phyloP scores from a whole-genome alignment of 2,888 invertebrate species.

The Troides helena region DNA sequence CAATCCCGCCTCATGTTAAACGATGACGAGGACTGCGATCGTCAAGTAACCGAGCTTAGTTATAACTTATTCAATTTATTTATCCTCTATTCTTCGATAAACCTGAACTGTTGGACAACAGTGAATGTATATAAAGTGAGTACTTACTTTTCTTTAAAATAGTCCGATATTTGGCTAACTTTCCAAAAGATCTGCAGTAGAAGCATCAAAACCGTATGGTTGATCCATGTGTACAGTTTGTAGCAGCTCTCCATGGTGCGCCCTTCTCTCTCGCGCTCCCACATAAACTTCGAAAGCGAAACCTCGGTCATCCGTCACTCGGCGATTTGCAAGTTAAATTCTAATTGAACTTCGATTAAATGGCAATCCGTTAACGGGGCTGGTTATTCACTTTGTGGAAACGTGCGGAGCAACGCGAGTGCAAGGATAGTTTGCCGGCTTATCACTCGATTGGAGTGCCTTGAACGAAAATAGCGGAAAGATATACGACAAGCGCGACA shows the following conservation, averaged over 20 bases:
- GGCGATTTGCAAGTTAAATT: constrained; percentile 51
- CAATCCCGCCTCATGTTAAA: too few species aligned
- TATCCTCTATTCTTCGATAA: background rate
- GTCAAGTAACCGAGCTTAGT: too few species aligned
- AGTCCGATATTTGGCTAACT: constrained; percentile 73
- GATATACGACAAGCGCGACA: constrained; percentile 44
- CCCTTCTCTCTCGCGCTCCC: constrained; percentile 57
- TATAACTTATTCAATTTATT: too few species aligned
- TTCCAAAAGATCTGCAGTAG: constrained; percentile 76
- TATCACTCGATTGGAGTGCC: constrained; percentile 45
- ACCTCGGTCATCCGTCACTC: constrained; percentile 73
- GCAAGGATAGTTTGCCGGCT: constrained; percentile 54
- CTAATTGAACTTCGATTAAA: constrained; percentile 33
- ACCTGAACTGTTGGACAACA: constrained; percentile 9
- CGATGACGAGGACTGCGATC: too few species aligned
- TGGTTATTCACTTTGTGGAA: constrained; percentile 29
- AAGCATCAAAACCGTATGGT: constrained; percentile 71
- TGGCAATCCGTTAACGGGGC: constrained; percentile 30
- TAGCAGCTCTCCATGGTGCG: constrained; percentile 73
- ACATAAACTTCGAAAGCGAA: constrained; percentile 63
- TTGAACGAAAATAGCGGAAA: constrained; percentile 56
- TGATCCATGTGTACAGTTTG: constrained; percentile 73
- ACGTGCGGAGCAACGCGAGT: constrained; percentile 46
- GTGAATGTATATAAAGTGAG: background rate
- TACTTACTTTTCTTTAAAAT: constrained; percentile 72